Evolutionary conservation across 64 coral and sea anemone genomes (phyloP).

Genomic region (Hydrozoanthus tunicans): DNA sequence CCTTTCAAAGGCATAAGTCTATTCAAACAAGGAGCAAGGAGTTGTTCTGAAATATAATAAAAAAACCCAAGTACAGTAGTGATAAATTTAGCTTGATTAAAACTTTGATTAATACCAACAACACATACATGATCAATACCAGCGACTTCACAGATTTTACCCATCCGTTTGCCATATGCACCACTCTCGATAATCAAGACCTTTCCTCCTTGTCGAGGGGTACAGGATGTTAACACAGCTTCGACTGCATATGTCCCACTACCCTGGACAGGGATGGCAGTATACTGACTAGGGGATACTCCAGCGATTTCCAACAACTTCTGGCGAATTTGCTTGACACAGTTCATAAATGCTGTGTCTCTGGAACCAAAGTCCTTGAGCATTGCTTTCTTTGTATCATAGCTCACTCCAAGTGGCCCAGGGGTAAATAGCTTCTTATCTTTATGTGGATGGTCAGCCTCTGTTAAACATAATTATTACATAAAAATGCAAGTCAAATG

Average conservation of each 20-base stretch:
- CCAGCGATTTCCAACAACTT: constrained; percentile 87
- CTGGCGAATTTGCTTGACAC: constrained; percentile 82
- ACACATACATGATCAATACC: constrained; percentile 87
- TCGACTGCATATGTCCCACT: constrained; percentile 91
- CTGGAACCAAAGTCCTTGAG: constrained; percentile 93
- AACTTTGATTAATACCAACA: neutral
- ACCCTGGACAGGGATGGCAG: constrained; percentile 79
- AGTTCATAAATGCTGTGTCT: constrained; percentile 82
- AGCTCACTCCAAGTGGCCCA: constrained; percentile 80
- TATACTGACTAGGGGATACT: constrained; percentile 75
- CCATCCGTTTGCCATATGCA: constrained; percentile 94
- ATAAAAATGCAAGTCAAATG: neutral
- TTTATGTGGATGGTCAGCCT: constrained; percentile 53
- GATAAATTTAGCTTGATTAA: too few relatives aligned
- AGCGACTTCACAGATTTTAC: constrained; percentile 83
- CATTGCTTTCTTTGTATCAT: constrained; percentile 90
- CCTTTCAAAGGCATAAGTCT: too few relatives aligned
- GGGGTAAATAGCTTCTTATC: constrained; percentile 98
- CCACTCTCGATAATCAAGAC: constrained; percentile 91
- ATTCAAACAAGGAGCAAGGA: too few relatives aligned
- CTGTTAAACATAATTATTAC: constrained; percentile 5
- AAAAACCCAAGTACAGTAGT: too few relatives aligned
- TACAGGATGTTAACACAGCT: constrained; percentile 83
- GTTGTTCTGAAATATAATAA: too few relatives aligned
- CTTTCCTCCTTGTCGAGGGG: constrained; percentile 76